A percentile compares a stretch with the other conserved stretches of the same genome.
Conservation (phyloP, 2,113 vertebrate species). For the Rhizomys pruinosus region DNA sequence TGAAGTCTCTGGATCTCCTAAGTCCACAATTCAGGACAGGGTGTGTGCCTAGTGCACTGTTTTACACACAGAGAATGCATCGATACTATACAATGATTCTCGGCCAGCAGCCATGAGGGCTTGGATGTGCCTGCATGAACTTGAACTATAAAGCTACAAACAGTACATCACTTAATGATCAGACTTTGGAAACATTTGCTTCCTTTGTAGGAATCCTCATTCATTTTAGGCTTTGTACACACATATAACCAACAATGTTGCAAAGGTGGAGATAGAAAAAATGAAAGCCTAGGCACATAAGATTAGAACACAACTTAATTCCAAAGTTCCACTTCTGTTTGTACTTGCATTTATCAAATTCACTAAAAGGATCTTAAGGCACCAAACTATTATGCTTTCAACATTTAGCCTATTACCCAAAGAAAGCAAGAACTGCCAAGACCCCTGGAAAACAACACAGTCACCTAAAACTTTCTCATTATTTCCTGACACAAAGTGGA, state of each 20-base stretch:
- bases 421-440: conserved; percentile 10
- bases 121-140: background rate
- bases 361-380: conserved; percentile 20
- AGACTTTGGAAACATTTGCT: background rate
- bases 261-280: background rate
- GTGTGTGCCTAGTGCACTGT: background rate
- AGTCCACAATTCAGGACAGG: background rate
- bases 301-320: background rate
- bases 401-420: background rate
- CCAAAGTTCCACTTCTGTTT: background rate
- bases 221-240: background rate
- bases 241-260: background rate
- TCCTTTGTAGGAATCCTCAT: conserved; percentile 19
- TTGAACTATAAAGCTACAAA: background rate
- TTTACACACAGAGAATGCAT: background rate
- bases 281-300: background rate
- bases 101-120: background rate
- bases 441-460: background rate
- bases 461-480: background rate
- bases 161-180: background rate
- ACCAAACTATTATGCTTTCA: background rate
- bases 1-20: background rate
- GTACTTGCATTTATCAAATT: background rate
- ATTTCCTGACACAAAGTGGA: background rate
- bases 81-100: background rate